phyloP scores from a whole-genome alignment of 1,140 invertebrate species.

The Lepidurus apus region DNA sequence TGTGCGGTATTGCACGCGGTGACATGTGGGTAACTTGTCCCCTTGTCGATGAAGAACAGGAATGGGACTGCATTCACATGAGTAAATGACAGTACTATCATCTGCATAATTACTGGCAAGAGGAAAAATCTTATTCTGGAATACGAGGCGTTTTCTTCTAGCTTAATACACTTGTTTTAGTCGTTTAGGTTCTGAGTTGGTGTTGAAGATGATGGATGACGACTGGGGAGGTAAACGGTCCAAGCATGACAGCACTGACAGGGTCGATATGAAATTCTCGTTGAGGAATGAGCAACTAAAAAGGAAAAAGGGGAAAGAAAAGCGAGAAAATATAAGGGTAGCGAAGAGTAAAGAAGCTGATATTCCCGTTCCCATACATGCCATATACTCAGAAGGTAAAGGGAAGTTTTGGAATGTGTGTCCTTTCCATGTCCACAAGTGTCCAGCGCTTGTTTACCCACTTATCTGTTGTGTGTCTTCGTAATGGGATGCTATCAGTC shows the following conservation, averaged over 20 bases:
- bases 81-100: not conserved
- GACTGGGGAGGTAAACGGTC: not conserved
- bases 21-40: too few relatives aligned
- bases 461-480: conserved; percentile 7
- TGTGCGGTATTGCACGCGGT: too few relatives aligned
- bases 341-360: not conserved
- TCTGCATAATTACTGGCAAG: not conserved
- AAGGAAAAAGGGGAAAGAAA: not conserved
- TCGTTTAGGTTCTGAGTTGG: conserved; percentile 18
- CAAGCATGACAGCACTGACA: conserved; percentile 18
- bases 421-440: conserved; percentile 15
- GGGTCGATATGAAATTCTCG: not conserved
- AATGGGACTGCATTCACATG: not conserved
- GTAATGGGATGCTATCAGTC: conserved; percentile 21
- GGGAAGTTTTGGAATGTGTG: not conserved
- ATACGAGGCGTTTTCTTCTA: not conserved
- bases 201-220: conserved; percentile 9
- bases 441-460: not conserved
- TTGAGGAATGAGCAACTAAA: conserved; percentile 5
- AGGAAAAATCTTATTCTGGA: not conserved
- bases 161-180: conserved; percentile 19
- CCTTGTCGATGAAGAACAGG: too few relatives aligned
- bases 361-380: not conserved
- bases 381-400: not conserved
- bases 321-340: too few relatives aligned